Evolutionary conservation across 2,113 vertebrate species (phyloP), one percentile per base, ranked within the genome.

Genomic region (Collichthys lucidus): DNA sequence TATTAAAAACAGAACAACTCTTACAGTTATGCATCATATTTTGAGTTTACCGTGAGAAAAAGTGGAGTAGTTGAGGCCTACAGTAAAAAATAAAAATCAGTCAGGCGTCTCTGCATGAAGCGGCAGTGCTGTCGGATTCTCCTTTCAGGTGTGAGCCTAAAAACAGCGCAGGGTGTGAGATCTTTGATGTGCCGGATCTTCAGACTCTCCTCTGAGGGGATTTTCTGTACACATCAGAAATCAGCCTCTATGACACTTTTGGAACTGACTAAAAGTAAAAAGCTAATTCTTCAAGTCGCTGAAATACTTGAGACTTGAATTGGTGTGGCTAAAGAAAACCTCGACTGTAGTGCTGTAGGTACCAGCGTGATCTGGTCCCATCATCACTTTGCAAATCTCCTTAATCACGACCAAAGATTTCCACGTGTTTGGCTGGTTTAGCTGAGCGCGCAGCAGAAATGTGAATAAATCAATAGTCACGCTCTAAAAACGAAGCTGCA

Each of bases 121-220:
- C 3, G 53, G 46, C 14, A 35, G 29, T 16, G 66, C 77, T 46
- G 44, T 7, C 24, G 19, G 60, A 77, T 63, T 80, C 64, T 74
- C 31, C 57, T 80, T 70, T 74, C 15, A 64, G 74, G 77, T 77
- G 53, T 47, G 49, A 71, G 29, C 16, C 35, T 66, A 11, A 71
- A 71, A 80, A n/a, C 52, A 66, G 88, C 40, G 90, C 77, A 88
- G 90, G 77, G 84, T 92, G 91, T 92, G 74, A 26, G 74, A 85
- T 82, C 82, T 90, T 89, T 85, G 82, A 91, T 89, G 80, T 67
- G 79, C 57, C 88, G 50, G 84, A 79, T 88, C 14, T 83, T 84
- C 95, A 92, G 95, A 94, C 93, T 94, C 94, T 95, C 91, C 86
- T 95, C 94, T 94, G 92, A 66, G 55, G 75, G 77, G 79, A 86